phyloP scores from a whole-genome alignment of 1,140 invertebrate genomes.

The Scaptomyza graminum region DNA sequence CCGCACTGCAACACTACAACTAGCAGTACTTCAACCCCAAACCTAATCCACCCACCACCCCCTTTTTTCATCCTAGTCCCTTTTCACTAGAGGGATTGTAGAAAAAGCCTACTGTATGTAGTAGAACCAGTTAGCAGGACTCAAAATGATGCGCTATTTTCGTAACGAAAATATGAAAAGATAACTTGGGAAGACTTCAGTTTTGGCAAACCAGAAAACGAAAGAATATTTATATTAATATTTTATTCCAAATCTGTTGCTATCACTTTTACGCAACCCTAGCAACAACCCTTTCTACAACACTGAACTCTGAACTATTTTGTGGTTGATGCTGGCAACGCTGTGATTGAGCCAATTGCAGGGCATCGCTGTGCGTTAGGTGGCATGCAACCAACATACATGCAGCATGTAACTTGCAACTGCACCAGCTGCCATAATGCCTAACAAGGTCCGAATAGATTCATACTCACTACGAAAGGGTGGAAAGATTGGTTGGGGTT shows the following conservation, averaged over 20 bases:
- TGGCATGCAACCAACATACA: conserved; percentile 36
- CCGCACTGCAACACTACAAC: conserved; percentile 46
- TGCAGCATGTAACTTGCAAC: conserved; percentile 65
- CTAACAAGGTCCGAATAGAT: conserved; percentile 54
- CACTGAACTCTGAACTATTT: not conserved
- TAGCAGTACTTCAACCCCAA: conserved; percentile 4
- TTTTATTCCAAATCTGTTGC: no score
- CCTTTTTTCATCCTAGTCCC: not conserved
- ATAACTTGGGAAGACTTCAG: no score
- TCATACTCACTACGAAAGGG: no score
- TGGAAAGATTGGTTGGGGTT: no score
- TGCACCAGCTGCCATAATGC: conserved; percentile 58
- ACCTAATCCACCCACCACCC: not conserved
- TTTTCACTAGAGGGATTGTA: not conserved
- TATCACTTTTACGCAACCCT: no score
- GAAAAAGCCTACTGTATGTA: not conserved
- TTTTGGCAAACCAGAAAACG: no score
- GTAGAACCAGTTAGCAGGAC: not conserved
- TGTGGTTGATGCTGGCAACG: not conserved
- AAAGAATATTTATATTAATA: no score
- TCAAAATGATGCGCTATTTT: not conserved
- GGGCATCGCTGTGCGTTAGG: no score
- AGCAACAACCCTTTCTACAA: not conserved
- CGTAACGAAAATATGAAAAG: no score
- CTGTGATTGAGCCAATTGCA: not conserved